Base-by-base conservation (phyloP, 1,140 invertebrate genomes). In the Aphelenchoides fujianensis region DNA sequence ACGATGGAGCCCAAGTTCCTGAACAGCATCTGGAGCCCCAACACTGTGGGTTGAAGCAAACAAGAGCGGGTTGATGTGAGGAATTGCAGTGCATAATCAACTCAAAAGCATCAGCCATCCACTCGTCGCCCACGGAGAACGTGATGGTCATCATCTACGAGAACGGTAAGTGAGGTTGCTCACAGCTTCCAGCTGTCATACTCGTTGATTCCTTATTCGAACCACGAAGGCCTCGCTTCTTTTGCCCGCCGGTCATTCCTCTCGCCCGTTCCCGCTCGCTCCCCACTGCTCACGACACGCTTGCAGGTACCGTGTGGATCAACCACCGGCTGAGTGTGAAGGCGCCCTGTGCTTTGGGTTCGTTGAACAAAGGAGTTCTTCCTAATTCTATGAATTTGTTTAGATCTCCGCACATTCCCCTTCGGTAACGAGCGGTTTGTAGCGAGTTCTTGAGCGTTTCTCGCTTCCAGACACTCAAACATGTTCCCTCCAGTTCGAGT, bases 251-350 rank as follows among this genome's bases (percentile, higher is more conserved):
- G n/a, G n/a, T n/a, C n/a, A n/a, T n/a, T n/a, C n/a, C n/a, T n/a
- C n/a, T n/a, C n/a, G n/a, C n/a, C n/a, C n/a, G n/a, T n/a, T n/a
- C n/a, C n/a, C n/a, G n/a, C n/a, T n/a, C n/a, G n/a, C n/a, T n/a
- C n/a, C n/a, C n/a, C n/a, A n/a, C n/a, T n/a, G n/a, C n/a, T 19
- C 48, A 70, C 57, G 63, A 30, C n/a, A n/a, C 23, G 41, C 23
- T 57, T 57, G 66, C 35, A 34, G 81, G 81, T 5, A 83, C 81
- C 12, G 76, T 83, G 7, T 83, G 82, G 82, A 77, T 80, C 28
- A 83, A 83, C 63, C 77, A 83, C 74, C 81, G 82, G 1, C 62
- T 83, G 7, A 78, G 74, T 9, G 82, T 83, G 2, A 84, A 84
- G 57, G 81, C 82, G 2, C 82, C 82, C 9, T 83, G 82, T 63